A percentile compares a stretch with the other conserved stretches of the same genome.
These are phyloP conservation scores for Brachionus manjavacas DNA, from an alignment of 1,140 invertebrate genomes.

Conservation along the genomic window DNA sequence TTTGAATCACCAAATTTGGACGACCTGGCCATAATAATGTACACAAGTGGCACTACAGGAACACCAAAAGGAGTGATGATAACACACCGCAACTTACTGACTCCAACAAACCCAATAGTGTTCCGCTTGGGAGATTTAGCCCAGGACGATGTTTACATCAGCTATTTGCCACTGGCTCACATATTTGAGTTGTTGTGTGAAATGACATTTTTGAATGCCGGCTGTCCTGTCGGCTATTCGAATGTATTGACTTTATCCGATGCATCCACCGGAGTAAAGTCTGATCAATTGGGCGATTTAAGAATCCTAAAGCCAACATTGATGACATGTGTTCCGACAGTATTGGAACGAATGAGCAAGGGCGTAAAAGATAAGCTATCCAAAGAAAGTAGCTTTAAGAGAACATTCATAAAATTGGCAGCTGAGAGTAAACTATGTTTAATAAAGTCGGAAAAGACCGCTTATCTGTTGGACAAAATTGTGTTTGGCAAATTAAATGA, in stretches of 20 bases:
- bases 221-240: conserved; percentile 89
- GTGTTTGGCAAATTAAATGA: background rate
- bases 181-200: conserved; percentile 82
- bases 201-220: conserved; percentile 63
- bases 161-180: conserved; percentile 91
- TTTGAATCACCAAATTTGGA: conserved; percentile 45
- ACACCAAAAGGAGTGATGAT: conserved; percentile 61
- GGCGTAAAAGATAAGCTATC: conserved; percentile 84
- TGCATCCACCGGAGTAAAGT: conserved; percentile 85
- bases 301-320: conserved; percentile 82
- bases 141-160: conserved; percentile 69
- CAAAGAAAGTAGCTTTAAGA: conserved; percentile 68
- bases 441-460: conserved; percentile 44
- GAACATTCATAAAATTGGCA: conserved; percentile 73
- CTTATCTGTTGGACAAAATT: background rate
- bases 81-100: conserved; percentile 82
- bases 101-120: conserved; percentile 78
- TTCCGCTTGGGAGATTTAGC: conserved; percentile 63
- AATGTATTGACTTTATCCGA: conserved; percentile 90
- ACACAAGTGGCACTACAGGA: conserved; percentile 58
- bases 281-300: conserved; percentile 75
- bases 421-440: conserved; percentile 62
- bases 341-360: conserved; percentile 90
- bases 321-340: conserved; percentile 88
- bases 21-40: conserved; percentile 58